Evolutionary conservation across 2,113 vertebrate genomes (phyloP).

Genomic region (Pseudonaja textilis): DNA sequence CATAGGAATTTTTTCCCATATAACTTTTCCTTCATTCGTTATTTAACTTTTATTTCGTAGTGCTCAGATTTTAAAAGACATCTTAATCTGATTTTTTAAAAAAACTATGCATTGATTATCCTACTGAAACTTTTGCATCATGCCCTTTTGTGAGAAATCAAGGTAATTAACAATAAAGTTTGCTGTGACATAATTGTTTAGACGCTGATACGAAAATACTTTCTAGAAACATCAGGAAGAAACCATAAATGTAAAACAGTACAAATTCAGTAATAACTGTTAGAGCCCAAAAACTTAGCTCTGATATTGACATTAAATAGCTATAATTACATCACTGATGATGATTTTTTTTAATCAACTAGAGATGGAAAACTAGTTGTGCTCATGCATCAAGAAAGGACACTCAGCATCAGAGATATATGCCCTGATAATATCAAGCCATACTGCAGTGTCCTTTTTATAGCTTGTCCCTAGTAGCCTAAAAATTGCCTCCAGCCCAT

Average conservation of each 20-base stretch:
- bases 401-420: background rate
- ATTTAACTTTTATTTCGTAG: background rate
- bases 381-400: background rate
- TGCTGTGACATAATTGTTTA: background rate
- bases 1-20: background rate
- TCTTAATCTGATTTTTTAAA: background rate
- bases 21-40: background rate
- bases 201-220: background rate
- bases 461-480: background rate
- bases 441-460: background rate
- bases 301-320: background rate
- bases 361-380: background rate
- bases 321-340: background rate
- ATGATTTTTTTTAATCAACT: background rate
- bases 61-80: constrained; percentile 18
- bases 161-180: background rate
- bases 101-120: background rate
- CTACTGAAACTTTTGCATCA: background rate
- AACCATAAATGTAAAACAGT: background rate
- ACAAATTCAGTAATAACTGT: background rate
- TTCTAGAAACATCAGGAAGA: background rate
- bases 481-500: background rate
- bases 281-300: background rate
- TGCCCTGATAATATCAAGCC: background rate
- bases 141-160: background rate